A percentile compares a stretch with the other conserved stretches of the same genome.
Conservation (phyloP, 1,140 invertebrate species). For the Penaeus vannamei region DNA sequence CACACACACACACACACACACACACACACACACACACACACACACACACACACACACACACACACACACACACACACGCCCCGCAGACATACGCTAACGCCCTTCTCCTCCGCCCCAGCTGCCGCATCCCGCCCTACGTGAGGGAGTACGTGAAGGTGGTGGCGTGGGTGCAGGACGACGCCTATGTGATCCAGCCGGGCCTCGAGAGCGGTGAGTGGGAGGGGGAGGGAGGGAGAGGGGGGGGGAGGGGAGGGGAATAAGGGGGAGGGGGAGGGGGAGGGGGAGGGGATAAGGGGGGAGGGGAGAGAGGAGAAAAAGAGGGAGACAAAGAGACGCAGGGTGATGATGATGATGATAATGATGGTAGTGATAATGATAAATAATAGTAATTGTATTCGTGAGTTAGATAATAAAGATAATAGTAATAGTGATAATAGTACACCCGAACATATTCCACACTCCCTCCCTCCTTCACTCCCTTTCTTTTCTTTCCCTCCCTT, state of each 20-base stretch:
- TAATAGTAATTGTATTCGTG: too few species aligned
- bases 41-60: too few species aligned
- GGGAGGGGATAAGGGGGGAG: neutral
- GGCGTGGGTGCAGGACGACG: conserved; percentile 88
- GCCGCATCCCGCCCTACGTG: conserved; percentile 89
- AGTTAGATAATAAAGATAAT: too few species aligned
- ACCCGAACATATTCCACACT: neutral
- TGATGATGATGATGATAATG: too few species aligned
- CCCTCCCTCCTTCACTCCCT: neutral
- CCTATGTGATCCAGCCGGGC: conserved; percentile 85
- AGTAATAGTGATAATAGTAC: too few species aligned
- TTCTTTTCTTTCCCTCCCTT: neutral
- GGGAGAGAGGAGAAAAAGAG: too few species aligned
- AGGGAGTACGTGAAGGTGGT: conserved; percentile 89
- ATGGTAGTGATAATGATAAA: too few species aligned
- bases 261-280: neutral
- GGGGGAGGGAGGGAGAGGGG: neutral
- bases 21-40: too few species aligned
- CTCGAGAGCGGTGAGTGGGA: conserved; percentile 81
- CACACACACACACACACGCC: too few species aligned
- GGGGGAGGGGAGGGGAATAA: neutral
- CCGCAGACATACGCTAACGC: too few species aligned
- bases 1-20: too few species aligned
- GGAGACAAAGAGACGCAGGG: too few species aligned
- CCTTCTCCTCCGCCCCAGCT: conserved; percentile 71